Percentiles rank a stretch among this genome's conserved stretches.
phyloP scores from a whole-genome alignment of 2,888 invertebrate species.

The Protophormia terraenovae region DNA sequence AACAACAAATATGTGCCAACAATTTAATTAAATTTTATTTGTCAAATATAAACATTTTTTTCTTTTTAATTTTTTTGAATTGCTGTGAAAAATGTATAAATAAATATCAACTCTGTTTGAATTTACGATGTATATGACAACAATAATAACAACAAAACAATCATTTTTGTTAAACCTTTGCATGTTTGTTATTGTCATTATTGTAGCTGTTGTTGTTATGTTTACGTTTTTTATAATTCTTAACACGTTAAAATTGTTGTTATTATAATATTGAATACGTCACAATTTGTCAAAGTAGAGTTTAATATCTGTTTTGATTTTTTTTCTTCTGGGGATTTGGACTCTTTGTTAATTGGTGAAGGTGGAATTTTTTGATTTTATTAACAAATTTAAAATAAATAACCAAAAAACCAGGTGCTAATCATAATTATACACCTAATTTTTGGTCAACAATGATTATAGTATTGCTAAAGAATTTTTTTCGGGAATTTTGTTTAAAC shows the following conservation, averaged over 20 bases:
- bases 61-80: too few species aligned
- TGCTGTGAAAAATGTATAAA: slow-evolving; percentile 51
- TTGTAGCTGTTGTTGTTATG: neutral
- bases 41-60: slow-evolving; percentile 61
- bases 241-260: slow-evolving; percentile 14
- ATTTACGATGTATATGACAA: neutral
- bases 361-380: slow-evolving; percentile 10
- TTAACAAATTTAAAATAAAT: neutral
- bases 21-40: slow-evolving; percentile 66
- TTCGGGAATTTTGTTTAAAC: too few species aligned
- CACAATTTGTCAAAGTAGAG: slow-evolving; percentile 16
- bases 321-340: neutral
- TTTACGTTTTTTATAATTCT: slow-evolving; percentile 24
- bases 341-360: neutral
- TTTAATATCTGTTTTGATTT: slow-evolving; percentile 4
- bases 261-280: slow-evolving; percentile 8
- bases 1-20: slow-evolving; percentile 60
- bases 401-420: slow-evolving; percentile 19
- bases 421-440: neutral
- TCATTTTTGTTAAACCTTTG: neutral
- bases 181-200: neutral
- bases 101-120: slow-evolving; percentile 17
- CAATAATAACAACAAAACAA: neutral
- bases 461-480: too few species aligned
- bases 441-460: too few species aligned